phyloP scores from a whole-genome alignment of 2,797 vertebrate genomes.

The Esox masquinongy region DNA sequence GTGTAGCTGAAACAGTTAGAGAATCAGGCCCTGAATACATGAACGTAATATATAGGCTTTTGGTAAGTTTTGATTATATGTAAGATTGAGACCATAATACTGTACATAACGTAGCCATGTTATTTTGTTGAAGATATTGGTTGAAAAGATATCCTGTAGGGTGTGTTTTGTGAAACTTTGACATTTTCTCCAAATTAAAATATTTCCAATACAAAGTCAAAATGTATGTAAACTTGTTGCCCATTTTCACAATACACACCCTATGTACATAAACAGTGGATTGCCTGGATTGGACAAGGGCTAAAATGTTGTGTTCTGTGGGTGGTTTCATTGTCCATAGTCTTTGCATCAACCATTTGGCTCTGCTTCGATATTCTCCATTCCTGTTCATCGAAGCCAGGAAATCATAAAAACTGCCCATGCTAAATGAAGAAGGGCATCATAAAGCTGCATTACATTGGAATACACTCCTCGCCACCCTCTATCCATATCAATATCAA shows the following conservation, averaged over 20 bases:
- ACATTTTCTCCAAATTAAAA: no score
- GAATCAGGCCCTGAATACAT: no score
- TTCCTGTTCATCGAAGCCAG: constrained; percentile 71
- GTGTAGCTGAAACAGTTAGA: no score
- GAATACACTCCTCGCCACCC: constrained; percentile 71
- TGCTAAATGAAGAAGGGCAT: constrained; percentile 78
- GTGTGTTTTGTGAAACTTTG: no score
- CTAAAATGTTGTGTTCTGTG: constrained; percentile 24
- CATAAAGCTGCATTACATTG: constrained; percentile 74
- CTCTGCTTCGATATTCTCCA: constrained; percentile 36
- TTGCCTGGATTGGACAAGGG: not conserved
- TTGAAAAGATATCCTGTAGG: not conserved
- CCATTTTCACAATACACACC: not conserved
- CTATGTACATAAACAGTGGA: not conserved
- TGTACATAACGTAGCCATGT: not conserved
- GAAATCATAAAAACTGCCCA: constrained; percentile 78
- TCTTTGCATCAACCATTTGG: constrained; percentile 10
- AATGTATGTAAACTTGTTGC: no score
- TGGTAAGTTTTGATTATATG: not conserved
- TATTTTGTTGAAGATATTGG: not conserved
- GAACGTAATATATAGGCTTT: not conserved
- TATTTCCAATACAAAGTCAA: no score
- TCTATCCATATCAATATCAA: constrained; percentile 75
- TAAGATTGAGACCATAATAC: not conserved
- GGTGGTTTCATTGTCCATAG: constrained; percentile 46